Evolutionary conservation across 2,888 invertebrate genomes (phyloP), one percentile per base, ranked within the genome.

Genomic region (Leptura quadrifasciata): DNA sequence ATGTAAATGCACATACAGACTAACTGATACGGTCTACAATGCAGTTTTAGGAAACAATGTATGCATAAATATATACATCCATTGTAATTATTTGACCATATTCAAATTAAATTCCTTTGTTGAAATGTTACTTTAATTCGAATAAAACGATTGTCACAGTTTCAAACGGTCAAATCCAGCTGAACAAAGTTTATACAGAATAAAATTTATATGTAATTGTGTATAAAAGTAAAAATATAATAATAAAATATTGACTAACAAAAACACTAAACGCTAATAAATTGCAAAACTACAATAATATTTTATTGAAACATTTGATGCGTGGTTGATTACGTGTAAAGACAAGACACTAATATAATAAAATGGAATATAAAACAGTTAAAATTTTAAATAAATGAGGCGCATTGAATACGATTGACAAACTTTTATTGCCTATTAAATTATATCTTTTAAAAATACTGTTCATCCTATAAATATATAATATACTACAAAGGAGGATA

Each of bases 101-200:
- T 60, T n/a, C 24, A 24, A 24, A 60, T 60, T 60, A 60, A 60
- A 60, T 60, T 60, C 21, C 60, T 60, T 60, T 60, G 24, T 60
- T 27, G 15, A 24, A 24, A n/a, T 47, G 47, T 47, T 47, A 60
- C 60, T 24, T 24, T 60, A 15, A 60, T 60, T 27, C n/a, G 21
- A 15, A 58, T 58, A 58, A 58, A 58, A 21, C 21, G 39, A 39
- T 39, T 39, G 12, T 39, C 39, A 39, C 39, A 39, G 12, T 39
- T 39, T 39, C 39, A 39, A 39, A 15, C 15, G 39, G 12, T 12
- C 12, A 39, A 15, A 39, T 39, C 39, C 39, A 39, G 39, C n/a
- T 47, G 47, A 0, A 5, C n/a, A n/a, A 47, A n/a, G 3, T n/a
- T 47, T 47, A 47, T 47, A 5, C 47, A 4, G 12, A n/a, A 47